phyloP scores from a whole-genome alignment of 2,888 invertebrate genomes.

The Emmelina monodactyla region DNA sequence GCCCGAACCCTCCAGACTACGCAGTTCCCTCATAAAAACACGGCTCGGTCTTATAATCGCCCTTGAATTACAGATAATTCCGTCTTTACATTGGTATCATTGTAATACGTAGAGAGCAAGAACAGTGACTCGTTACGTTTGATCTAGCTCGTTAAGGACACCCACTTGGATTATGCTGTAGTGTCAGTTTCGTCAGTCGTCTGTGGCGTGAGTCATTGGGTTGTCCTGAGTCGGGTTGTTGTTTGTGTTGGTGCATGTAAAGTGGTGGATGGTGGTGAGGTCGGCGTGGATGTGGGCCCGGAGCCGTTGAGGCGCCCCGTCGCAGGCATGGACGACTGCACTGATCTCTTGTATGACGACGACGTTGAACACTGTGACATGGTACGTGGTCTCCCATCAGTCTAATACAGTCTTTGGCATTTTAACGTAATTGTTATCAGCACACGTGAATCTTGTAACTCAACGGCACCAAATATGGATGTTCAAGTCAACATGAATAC shows the following conservation, averaged over 20 bases:
- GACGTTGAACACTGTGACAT: slow-evolving; percentile 61
- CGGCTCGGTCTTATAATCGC: slow-evolving; percentile 32
- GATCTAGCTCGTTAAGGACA: slow-evolving; percentile 52
- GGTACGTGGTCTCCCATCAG: slow-evolving; percentile 32
- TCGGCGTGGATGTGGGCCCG: slow-evolving; percentile 37
- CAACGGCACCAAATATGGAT: too few relatives aligned
- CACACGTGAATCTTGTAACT: too few relatives aligned
- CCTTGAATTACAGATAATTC: slow-evolving; percentile 36
- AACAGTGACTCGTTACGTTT: slow-evolving; percentile 36
- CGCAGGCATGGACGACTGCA: slow-evolving; percentile 61
- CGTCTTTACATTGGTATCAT: slow-evolving; percentile 22
- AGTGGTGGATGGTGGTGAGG: slow-evolving; percentile 61
- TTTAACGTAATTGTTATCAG: too few relatives aligned
- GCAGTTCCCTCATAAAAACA: slow-evolving; percentile 55
- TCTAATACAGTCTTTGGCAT: too few relatives aligned
- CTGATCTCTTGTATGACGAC: slow-evolving; percentile 61
- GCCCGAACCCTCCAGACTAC: slow-evolving; percentile 42
- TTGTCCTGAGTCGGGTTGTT: slow-evolving; percentile 39
- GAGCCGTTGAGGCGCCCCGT: slow-evolving; percentile 35
- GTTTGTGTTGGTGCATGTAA: slow-evolving; percentile 31
- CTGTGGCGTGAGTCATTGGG: slow-evolving; percentile 54
- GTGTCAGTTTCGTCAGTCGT: slow-evolving; percentile 32
- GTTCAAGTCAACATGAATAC: too few relatives aligned
- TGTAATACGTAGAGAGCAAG: slow-evolving; percentile 22
- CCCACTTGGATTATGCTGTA: slow-evolving; percentile 39